Percentiles rank a stretch among this genome's conserved stretches.
These are phyloP conservation scores for Salvelinus sp. DNA, from an alignment of 2,113 vertebrate genomes.

Conservation along the genomic window DNA sequence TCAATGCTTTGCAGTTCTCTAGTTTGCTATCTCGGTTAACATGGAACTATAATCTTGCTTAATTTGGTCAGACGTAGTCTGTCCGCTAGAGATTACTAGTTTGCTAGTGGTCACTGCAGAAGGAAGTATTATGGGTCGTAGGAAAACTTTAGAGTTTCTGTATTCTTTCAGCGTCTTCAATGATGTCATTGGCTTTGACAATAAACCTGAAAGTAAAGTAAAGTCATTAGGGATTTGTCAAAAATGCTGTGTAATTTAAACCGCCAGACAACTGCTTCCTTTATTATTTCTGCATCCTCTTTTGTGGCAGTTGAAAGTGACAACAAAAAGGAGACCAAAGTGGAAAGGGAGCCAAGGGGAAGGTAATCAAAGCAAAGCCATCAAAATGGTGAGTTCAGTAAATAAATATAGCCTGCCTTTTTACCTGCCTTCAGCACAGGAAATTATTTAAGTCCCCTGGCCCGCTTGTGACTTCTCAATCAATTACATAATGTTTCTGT, in stretches of 20 bases:
- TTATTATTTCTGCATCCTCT: conserved; percentile 57
- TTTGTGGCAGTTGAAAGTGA: conserved; percentile 72
- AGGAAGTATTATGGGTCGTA: not conserved
- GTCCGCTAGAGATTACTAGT: too few species aligned
- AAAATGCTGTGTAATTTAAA: conserved; percentile 49
- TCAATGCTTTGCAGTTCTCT: too few species aligned
- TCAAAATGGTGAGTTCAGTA: conserved; percentile 78
- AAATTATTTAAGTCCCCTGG: conserved; percentile 30
- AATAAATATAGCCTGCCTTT: conserved; percentile 64
- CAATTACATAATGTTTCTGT: conserved; percentile 58
- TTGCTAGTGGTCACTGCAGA: not conserved
- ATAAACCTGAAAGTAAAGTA: conserved; percentile 6
- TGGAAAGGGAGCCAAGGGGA: conserved; percentile 64
- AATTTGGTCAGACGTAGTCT: too few species aligned
- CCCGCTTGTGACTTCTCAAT: conserved; percentile 44
- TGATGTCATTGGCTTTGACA: conserved; percentile 45
- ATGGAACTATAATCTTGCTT: too few species aligned
- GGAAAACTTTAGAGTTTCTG: not conserved
- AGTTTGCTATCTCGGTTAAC: too few species aligned
- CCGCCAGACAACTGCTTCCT: conserved; percentile 30
- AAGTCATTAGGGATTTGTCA: conserved; percentile 9
- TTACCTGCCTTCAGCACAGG: conserved; percentile 52
- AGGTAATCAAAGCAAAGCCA: conserved; percentile 66
- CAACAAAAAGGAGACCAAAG: conserved; percentile 66
- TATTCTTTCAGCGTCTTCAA: not conserved